These are phyloP conservation scores for Helicoverpa armigera DNA, from an alignment of 1,140 invertebrate genomes.

Conservation along the genomic window DNA sequence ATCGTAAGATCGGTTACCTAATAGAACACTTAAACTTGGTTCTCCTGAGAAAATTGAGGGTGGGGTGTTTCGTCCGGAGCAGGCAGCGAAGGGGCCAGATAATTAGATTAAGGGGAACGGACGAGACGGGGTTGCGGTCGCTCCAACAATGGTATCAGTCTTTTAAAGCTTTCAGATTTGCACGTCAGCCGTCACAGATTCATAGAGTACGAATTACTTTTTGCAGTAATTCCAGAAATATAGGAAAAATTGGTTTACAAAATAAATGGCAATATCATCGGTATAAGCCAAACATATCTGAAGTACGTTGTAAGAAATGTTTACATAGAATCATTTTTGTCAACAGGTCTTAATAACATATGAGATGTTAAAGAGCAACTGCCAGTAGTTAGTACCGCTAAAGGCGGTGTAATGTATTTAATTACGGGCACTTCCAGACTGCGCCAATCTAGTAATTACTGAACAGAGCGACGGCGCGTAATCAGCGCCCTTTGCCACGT, in stretches of 20 bases:
- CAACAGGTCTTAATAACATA: constrained; percentile 5
- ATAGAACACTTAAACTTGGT: constrained; percentile 70
- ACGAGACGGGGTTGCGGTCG: constrained; percentile 66
- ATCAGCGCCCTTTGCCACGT: constrained; percentile 79
- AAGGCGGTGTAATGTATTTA: constrained; percentile 81
- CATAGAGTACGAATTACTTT: constrained; percentile 52
- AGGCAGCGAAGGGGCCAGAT: constrained; percentile 78
- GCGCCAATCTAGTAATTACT: constrained; percentile 82
- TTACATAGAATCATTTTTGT: not conserved
- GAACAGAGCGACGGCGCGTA: constrained; percentile 74
- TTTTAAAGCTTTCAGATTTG: constrained; percentile 72
- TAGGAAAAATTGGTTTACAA: no score
- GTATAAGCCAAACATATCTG: no score
- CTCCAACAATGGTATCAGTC: constrained; percentile 74
- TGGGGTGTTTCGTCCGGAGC: constrained; percentile 65
- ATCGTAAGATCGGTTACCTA: constrained; percentile 62
- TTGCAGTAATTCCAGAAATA: constrained; percentile 25
- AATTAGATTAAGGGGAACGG: constrained; percentile 83
- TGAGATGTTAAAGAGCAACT: constrained; percentile 30
- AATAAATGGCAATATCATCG: no score
- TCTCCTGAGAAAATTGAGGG: constrained; percentile 64
- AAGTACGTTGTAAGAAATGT: no score
- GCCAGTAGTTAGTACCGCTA: constrained; percentile 52
- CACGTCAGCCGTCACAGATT: constrained; percentile 65
- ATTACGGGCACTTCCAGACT: constrained; percentile 80